Base-by-base conservation (phyloP, 2,797 vertebrate genomes). In the Todus mexicanus region DNA sequence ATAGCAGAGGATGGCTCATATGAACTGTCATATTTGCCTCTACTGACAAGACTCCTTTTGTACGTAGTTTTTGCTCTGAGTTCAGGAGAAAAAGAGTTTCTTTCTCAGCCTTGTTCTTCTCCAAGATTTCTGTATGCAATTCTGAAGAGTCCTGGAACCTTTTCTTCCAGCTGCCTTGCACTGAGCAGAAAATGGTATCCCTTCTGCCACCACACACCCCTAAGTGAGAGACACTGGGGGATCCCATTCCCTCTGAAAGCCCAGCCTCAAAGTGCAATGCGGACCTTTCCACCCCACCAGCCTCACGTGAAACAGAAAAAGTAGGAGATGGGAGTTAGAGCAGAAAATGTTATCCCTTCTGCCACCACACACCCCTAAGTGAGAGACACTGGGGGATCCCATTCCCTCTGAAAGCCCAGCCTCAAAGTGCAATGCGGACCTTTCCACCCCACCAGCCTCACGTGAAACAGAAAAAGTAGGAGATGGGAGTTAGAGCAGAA, bases 151-250 rank as follows among this genome's bases (percentile, higher is more conserved):
- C 15, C 25, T 73, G 27, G n/a, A 33, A 45, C 15, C 15, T 65
- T 73, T 89, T 50, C 31, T 71, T 91, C 56, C 63, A 65, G 9
- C 17, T 63, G 5, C 31, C 42, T 81, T 66, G 35, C 26, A 27
- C 25, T 53, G 51, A 89, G 29, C 6, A 40, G 33, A 35, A 57
- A 35, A 37, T 57, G 33, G 15, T 57, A 25, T 37, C 56, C 22
- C 38, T 47, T 71, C 53, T 57, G 48, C 38, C 27, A 43, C 17
- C 17, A 40, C 10, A 12, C 6, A 11, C 12, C 33, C 25, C 31
- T 29, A 11, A 25, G 21, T 2, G 2, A 65, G 42, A 75, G 26
- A 13, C 5, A n/a, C 1, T 1, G 1, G 4, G 5, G 1, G 17
- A 25, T 38, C 25, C 9, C 8, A 57, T 59, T 40, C 29, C 4